A percentile compares a stretch with the other conserved stretches of the same genome.
phyloP scores from a whole-genome alignment of 2,888 invertebrate species.

The Trypoxylon attenuatum region DNA sequence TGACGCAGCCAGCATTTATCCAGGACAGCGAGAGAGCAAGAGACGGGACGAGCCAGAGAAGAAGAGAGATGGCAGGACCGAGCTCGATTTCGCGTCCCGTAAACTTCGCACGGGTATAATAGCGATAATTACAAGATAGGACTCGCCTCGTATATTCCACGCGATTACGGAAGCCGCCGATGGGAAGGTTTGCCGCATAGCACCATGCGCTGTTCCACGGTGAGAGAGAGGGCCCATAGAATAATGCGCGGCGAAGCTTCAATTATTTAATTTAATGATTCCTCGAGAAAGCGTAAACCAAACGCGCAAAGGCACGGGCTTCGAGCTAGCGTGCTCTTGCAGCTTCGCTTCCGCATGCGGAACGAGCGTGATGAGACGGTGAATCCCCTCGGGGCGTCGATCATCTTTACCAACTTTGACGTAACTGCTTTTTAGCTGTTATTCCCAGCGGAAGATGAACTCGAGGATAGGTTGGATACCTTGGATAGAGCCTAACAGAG shows the following conservation, averaged over 20 bases:
- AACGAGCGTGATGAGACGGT: not conserved
- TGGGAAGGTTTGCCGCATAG: not conserved
- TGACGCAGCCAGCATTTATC: too few relatives aligned
- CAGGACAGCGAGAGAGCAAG: too few relatives aligned
- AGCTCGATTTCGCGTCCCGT: not conserved
- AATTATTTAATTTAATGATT: not conserved
- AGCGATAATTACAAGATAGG: constrained; percentile 4
- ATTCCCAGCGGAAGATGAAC: not conserved
- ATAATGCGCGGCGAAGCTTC: not conserved
- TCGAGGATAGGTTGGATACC: too few relatives aligned
- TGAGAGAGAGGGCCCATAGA: not conserved
- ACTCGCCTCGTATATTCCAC: too few relatives aligned
- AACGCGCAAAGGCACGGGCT: not conserved
- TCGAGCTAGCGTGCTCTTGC: not conserved
- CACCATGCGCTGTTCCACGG: not conserved
- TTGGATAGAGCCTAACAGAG: too few relatives aligned
- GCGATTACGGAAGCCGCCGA: too few relatives aligned
- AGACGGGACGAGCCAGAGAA: too few relatives aligned
- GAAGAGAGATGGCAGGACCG: too few relatives aligned
- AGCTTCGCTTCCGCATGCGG: not conserved
- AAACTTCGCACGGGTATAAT: constrained; percentile 14
- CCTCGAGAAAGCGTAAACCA: not conserved
- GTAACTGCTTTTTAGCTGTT: not conserved
- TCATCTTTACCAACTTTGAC: not conserved
- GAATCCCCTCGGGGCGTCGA: not conserved